Evolutionary conservation across 1,140 invertebrate species (phyloP), one percentile per base, ranked within the genome.

Genomic region (Portunus trituberculatus): DNA sequence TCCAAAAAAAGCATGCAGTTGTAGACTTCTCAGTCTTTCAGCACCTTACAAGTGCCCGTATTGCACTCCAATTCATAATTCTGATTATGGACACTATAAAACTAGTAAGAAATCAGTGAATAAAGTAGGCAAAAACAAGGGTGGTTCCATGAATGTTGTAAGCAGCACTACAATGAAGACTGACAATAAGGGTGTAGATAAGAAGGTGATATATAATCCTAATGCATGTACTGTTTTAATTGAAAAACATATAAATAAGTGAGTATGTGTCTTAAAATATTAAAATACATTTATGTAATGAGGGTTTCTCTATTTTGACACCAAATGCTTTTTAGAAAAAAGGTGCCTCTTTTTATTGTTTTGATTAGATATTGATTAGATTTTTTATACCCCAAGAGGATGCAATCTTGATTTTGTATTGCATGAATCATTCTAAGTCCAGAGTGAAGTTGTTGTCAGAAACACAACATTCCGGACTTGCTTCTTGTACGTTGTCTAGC

Each of bases 31-130:
- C 28, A 39, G 25, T 25, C 7, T 39, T 29, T 20, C 88, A 31
- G 59, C 93, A 29, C 93, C 93, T 29, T 94, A 94, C 87, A 94
- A 88, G 48, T 94, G 93, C 39, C 93, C 93, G 0, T 94, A 94
- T 52, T 94, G 93, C 82, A 94, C 93, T n/a, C 93, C 93, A 39
- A 90, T 94, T 32, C 87, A 94, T 20, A 94, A 94, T 31, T 94
- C 93, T 67, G 82, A 46, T 83, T 94, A 91, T 90, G 93, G 93
- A 31, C 93, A 94, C 29, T 59, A 32, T 83, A 94, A 94, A 82
- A 88, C 76, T 48, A n/a, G 14, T 8, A 94, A 76, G 87, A 82
- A 89, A 76, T 20, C 76, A 4, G 39, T 48, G 76, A 48, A 3
- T 46, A 87, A 87, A 52, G 92, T 28, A 48, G 20, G 32, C 76